Evolutionary conservation across 2,113 vertebrate genomes (phyloP).

Genomic region (Cnemophilus loriae): DNA sequence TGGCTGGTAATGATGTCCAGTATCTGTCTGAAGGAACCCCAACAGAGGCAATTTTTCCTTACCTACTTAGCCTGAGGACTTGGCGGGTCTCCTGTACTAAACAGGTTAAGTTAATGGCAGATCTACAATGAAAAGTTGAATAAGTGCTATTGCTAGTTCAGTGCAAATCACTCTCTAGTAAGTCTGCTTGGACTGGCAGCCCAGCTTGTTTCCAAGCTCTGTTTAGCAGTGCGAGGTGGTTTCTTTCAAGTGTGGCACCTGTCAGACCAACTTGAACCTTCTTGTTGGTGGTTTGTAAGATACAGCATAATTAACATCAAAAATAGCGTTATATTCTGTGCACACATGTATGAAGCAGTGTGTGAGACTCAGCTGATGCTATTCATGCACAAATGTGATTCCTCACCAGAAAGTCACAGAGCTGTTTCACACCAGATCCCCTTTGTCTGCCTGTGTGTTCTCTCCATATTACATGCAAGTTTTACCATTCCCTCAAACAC

Average conservation of each 20-base stretch:
- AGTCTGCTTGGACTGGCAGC: background rate
- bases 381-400: background rate
- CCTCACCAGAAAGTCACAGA: background rate
- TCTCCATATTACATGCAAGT: background rate
- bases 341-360: background rate
- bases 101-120: background rate
- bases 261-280: background rate
- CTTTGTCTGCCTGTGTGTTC: background rate
- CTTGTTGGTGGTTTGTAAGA: background rate
- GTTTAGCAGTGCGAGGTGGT: background rate
- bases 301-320: background rate
- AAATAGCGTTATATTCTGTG: background rate
- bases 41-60: background rate
- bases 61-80: background rate
- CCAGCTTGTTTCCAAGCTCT: background rate
- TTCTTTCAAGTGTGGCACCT: background rate
- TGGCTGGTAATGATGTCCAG: background rate
- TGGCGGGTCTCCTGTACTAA: background rate
- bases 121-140: background rate
- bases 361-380: background rate
- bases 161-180: background rate
- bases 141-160: background rate
- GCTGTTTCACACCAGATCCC: background rate
- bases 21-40: background rate
- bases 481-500: background rate